A percentile compares a stretch with the other conserved stretches of the same genome.
Conservation (phyloP, 2,888 invertebrate genomes). For the Drosophila falleni region DNA sequence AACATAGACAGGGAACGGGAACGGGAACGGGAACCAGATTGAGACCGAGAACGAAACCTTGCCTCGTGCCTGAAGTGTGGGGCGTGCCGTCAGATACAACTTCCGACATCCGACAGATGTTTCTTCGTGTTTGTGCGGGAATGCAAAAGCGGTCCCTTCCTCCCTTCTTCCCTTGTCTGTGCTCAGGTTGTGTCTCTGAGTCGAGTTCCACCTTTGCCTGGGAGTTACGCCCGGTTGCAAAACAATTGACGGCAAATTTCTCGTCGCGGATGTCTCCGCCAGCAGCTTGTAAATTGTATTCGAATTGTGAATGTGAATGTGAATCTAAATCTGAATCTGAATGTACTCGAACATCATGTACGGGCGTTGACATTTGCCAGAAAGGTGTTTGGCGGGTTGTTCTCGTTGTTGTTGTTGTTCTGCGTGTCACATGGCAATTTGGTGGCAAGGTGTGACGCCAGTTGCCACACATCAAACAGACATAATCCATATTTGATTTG, state of each 20-base stretch:
- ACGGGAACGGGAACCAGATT: no score
- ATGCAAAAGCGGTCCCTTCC: constrained; percentile 35
- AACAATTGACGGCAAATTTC: constrained; percentile 71
- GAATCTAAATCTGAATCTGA: constrained; percentile 33
- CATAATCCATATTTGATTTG: constrained; percentile 62
- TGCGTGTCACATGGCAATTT: constrained; percentile 39
- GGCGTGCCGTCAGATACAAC: constrained; percentile 82
- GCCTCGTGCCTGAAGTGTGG: constrained; percentile 58
- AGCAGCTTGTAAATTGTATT: constrained; percentile 67
- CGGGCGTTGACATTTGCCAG: constrained; percentile 72
- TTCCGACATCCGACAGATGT: constrained; percentile 82
- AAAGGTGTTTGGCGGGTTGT: constrained; percentile 67
- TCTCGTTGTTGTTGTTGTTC: constrained; percentile 15
- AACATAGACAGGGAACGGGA: constrained; percentile 5
- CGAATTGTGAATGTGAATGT: constrained; percentile 56
- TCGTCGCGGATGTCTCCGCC: constrained; percentile 70
- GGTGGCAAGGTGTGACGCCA: constrained; percentile 71
- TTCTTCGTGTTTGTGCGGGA: constrained; percentile 41
- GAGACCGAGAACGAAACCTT: constrained; percentile 6
- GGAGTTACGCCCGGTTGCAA: constrained; percentile 74
- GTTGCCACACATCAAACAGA: constrained; percentile 62
- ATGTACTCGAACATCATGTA: constrained; percentile 58
- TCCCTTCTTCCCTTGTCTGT: background rate
- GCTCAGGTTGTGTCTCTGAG: constrained; percentile 1
- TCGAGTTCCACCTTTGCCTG: constrained; percentile 16